These are phyloP conservation scores for Palythoa grandis DNA, from an alignment of 92 coral and sea anemone genomes.

Conservation along the genomic window DNA sequence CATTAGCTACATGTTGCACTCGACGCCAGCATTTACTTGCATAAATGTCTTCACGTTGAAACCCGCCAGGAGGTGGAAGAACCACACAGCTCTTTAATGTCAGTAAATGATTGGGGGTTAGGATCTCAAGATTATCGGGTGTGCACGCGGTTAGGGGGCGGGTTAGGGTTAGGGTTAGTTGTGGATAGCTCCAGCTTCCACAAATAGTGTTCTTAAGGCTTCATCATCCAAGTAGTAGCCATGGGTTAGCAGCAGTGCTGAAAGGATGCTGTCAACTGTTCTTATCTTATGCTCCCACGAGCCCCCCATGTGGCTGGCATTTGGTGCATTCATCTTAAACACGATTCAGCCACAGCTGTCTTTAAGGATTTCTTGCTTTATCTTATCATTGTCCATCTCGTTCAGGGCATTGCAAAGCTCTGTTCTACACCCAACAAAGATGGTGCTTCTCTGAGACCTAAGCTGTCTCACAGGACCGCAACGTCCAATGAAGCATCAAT, in stretches of 20 bases:
- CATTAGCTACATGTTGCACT: neutral
- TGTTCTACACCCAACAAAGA: neutral
- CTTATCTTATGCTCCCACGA: too few species aligned
- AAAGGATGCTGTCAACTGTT: too few species aligned
- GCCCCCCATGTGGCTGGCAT: too few species aligned
- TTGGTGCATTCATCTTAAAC: neutral
- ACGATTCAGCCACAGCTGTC: slow-evolving; percentile 9
- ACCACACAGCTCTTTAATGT: neutral
- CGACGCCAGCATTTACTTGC: neutral
- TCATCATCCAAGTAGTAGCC: too few species aligned
- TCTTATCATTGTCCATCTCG: neutral
- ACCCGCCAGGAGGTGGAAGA: slow-evolving; percentile 5
- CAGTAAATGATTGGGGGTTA: neutral
- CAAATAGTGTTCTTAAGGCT: too few species aligned
- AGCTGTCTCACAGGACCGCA: neutral
- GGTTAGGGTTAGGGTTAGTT: too few species aligned
- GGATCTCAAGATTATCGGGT: too few species aligned
- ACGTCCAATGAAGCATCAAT: neutral
- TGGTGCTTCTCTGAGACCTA: neutral
- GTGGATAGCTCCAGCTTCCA: too few species aligned
- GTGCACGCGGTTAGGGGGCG: too few species aligned
- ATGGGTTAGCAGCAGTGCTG: too few species aligned
- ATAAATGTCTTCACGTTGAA: neutral
- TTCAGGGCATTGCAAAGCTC: neutral
- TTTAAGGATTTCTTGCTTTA: neutral